Percentiles rank a stretch among this genome's conserved stretches.
Evolutionary conservation across 1,140 invertebrate species (phyloP).

Genomic region (Limonius californicus): DNA sequence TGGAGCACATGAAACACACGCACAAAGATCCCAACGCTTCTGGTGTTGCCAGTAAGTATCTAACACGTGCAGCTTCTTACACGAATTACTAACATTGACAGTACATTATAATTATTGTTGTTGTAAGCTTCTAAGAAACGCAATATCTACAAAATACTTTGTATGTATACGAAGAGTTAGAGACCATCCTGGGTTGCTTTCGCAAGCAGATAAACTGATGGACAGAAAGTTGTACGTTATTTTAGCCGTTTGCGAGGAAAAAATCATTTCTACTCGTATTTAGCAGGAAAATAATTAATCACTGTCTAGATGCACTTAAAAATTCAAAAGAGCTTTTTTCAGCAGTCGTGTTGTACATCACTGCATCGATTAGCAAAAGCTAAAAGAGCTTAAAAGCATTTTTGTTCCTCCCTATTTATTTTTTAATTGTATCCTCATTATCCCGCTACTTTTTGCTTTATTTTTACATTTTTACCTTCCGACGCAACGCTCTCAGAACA

Average conservation of each 20-base stretch:
- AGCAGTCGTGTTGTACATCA: constrained; percentile 20
- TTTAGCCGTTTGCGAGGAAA: background rate
- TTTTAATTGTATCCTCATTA: constrained; percentile 28
- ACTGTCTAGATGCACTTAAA: constrained; percentile 31
- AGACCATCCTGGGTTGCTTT: too few relatives aligned
- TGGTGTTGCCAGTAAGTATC: constrained; percentile 82
- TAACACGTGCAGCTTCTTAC: constrained; percentile 23
- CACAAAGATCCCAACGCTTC: constrained; percentile 89
- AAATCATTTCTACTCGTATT: background rate
- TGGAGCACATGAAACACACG: constrained; percentile 93
- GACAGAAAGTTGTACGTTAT: background rate
- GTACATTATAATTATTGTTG: background rate
- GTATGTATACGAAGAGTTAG: constrained; percentile 6
- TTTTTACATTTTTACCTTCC: background rate
- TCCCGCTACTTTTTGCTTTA: background rate
- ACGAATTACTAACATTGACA: background rate
- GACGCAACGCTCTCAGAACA: too few relatives aligned
- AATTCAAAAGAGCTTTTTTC: constrained; percentile 28
- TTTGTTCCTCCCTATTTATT: constrained; percentile 30
- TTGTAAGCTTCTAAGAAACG: too few relatives aligned
- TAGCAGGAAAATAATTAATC: constrained; percentile 23
- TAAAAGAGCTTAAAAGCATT: constrained; percentile 31
- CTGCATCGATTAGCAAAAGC: constrained; percentile 21
- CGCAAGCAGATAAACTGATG: background rate
- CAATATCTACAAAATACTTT: background rate